phyloP scores from a whole-genome alignment of 2,888 invertebrate species.

The Gibbula magus region DNA sequence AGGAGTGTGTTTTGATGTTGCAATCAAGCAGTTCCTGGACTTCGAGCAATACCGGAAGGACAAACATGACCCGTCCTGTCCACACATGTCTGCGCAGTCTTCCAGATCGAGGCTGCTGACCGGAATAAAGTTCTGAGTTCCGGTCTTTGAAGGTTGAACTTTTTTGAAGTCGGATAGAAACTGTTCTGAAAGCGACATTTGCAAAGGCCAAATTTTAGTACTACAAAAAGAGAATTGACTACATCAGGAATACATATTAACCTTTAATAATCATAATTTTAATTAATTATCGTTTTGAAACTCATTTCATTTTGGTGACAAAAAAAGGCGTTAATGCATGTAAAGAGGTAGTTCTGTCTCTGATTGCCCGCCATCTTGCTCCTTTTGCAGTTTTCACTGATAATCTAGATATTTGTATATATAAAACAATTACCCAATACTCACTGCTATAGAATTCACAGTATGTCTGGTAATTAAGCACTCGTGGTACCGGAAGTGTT shows the following conservation, averaged over 20 bases:
- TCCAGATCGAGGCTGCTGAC: background rate
- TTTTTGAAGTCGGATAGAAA: background rate
- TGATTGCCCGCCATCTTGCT: no score
- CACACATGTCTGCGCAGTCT: background rate
- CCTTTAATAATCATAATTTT: no score
- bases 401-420: no score
- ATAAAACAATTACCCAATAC: background rate
- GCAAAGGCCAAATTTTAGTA: no score
- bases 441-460: background rate
- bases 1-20: background rate
- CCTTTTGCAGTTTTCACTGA: no score
- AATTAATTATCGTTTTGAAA: no score
- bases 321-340: no score
- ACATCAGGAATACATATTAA: no score
- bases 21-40: background rate
- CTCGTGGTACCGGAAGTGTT: background rate
- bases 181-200: background rate
- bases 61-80: background rate
- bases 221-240: no score
- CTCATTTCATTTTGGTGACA: no score
- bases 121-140: background rate
- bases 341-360: no score
- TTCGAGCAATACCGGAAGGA: background rate
- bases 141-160: background rate
- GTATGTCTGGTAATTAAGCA: background rate